Percentiles rank a stretch among this genome's conserved stretches.
phyloP scores from a whole-genome alignment of 2,113 vertebrate genomes.

The Pseudorasbora parva region DNA sequence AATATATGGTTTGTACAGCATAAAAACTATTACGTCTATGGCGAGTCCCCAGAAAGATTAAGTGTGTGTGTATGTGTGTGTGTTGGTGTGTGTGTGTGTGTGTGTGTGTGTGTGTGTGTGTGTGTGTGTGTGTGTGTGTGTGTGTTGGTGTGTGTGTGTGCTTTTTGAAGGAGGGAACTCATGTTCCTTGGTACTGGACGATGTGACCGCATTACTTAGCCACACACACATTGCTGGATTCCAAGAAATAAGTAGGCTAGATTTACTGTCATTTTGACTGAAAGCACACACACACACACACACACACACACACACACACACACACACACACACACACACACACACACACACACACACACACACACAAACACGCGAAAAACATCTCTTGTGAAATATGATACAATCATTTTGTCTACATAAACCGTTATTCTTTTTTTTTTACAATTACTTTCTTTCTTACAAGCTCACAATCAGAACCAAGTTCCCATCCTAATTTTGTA shows the following conservation, averaged over 20 bases:
- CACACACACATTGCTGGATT: slow-evolving; percentile 47
- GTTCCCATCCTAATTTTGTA: not conserved
- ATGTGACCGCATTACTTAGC: slow-evolving; percentile 39
- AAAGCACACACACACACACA: slow-evolving; percentile 36
- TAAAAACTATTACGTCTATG: too few species aligned
- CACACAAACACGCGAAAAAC: not conserved
- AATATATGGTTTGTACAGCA: too few species aligned
- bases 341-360: not conserved
- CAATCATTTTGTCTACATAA: not conserved
- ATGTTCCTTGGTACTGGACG: slow-evolving; percentile 42
- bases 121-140: not conserved
- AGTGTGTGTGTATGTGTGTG: too few species aligned
- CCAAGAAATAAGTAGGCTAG: slow-evolving; percentile 53
- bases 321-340: slow-evolving; percentile 31
- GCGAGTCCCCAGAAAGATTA: too few species aligned
- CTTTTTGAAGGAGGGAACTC: not conserved
- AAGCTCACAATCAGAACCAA: not conserved
- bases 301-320: slow-evolving; percentile 27
- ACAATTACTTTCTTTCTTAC: not conserved
- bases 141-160: too few species aligned
- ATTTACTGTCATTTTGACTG: slow-evolving; percentile 55
- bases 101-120: not conserved
- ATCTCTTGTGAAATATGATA: not conserved
- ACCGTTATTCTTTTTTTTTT: too few species aligned
- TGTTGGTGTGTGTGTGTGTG: too few species aligned